These are phyloP conservation scores for Patella ulyssiponensis DNA, from an alignment of 2,888 invertebrate genomes.

Conservation along the genomic window DNA sequence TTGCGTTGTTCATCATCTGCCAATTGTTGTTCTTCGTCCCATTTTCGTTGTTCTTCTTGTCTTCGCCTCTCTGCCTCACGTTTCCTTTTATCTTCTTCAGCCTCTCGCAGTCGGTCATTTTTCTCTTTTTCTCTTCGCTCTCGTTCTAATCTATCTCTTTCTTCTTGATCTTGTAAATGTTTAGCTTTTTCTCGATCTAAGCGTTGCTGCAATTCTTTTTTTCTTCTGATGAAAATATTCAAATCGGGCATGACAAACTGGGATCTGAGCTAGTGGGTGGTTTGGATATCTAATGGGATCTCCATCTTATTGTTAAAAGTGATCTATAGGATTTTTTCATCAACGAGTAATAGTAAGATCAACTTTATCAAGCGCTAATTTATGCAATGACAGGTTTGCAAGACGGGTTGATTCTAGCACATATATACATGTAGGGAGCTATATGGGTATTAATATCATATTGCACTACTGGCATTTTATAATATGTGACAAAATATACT, in stretches of 20 bases:
- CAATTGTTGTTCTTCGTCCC: slow-evolving; percentile 38
- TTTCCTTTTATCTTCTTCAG: slow-evolving; percentile 24
- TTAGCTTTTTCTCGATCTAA: slow-evolving; percentile 23
- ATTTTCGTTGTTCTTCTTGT: slow-evolving; percentile 26
- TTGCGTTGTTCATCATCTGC: slow-evolving; percentile 40
- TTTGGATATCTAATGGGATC: no score
- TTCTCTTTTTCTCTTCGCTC: slow-evolving; percentile 25
- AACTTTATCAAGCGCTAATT: no score
- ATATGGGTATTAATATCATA: no score
- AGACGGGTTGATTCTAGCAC: no score
- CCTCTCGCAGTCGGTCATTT: slow-evolving; percentile 30
- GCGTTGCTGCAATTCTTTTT: slow-evolving; percentile 7
- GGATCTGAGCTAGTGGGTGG: no score
- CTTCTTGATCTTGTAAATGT: slow-evolving; percentile 17
- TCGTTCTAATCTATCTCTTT: slow-evolving; percentile 13
- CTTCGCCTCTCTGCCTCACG: slow-evolving; percentile 25
- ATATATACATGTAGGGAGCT: no score
- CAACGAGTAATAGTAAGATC: no score
- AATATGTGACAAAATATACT: no score
- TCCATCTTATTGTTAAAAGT: no score
- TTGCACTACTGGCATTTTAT: no score
- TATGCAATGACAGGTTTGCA: no score
- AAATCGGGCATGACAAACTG: neutral
- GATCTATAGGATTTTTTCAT: no score
- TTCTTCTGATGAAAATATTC: slow-evolving; percentile 5